A percentile compares a stretch with the other conserved stretches of the same genome.
Evolutionary conservation across 1,140 invertebrate species (phyloP).

Genomic region (Pogonognathellus flavescens): DNA sequence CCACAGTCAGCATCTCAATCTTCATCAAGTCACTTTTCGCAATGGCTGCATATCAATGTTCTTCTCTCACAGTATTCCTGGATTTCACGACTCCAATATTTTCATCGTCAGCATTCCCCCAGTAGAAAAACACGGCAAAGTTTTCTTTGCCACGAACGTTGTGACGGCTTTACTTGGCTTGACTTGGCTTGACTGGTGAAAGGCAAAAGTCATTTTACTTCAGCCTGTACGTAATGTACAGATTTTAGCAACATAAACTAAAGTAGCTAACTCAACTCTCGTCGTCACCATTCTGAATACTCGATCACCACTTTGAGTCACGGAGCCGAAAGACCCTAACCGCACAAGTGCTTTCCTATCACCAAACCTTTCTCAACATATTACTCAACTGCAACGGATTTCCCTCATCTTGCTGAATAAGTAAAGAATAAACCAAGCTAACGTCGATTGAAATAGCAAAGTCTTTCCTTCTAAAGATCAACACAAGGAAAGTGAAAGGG

Average conservation of each 20-base stretch:
- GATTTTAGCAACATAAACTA: constrained; percentile 29
- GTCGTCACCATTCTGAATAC: not conserved
- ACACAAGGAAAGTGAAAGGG: too few species aligned
- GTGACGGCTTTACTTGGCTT: too few species aligned
- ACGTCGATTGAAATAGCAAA: too few species aligned
- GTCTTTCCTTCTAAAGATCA: too few species aligned
- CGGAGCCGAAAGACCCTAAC: not conserved
- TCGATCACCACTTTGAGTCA: not conserved
- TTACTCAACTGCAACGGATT: too few species aligned
- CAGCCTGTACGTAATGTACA: constrained; percentile 10
- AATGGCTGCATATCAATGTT: constrained; percentile 52
- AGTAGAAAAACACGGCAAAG: constrained; percentile 2
- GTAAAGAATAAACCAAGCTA: too few species aligned
- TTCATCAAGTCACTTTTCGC: constrained; percentile 52
- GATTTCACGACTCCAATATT: constrained; percentile 40
- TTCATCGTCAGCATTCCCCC: constrained; percentile 37
- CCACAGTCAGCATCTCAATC: constrained; percentile 51
- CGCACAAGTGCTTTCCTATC: not conserved
- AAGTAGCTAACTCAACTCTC: not conserved
- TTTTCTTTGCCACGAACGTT: too few species aligned
- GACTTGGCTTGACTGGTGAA: not conserved
- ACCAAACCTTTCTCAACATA: not conserved
- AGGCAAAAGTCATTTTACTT: not conserved
- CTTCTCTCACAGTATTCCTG: constrained; percentile 1
- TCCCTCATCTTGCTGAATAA: too few species aligned